phyloP scores from a whole-genome alignment of 2,888 invertebrate genomes.

The Lepetodrilus schrolli region DNA sequence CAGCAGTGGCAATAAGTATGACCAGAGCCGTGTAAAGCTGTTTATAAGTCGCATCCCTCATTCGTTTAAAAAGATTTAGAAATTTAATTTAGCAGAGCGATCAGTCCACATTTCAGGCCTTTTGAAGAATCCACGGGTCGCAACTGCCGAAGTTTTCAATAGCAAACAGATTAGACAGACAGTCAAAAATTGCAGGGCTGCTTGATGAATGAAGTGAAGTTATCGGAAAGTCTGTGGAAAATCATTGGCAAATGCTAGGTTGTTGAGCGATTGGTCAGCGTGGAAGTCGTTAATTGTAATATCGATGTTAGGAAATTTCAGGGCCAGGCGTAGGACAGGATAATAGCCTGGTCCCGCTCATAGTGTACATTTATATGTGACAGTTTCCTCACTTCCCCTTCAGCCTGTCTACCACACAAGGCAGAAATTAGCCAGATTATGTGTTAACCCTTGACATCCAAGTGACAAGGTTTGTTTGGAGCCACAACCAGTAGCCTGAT shows the following conservation, averaged over 20 bases:
- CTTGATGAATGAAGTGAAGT: constrained; percentile 25
- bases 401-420: not conserved
- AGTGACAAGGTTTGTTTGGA: constrained; percentile 27
- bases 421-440: constrained; percentile 40
- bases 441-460: constrained; percentile 38
- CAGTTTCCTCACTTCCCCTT: constrained; percentile 12
- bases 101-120: constrained; percentile 22
- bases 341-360: not conserved
- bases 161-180: constrained; percentile 12
- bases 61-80: constrained; percentile 23
- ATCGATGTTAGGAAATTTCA: constrained; percentile 13
- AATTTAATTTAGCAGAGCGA: constrained; percentile 23
- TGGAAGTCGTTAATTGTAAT: not conserved
- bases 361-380: constrained; percentile 29
- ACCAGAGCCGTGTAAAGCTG: constrained; percentile 15
- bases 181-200: constrained; percentile 18
- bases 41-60: constrained; percentile 20
- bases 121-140: constrained; percentile 16
- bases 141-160: constrained; percentile 22
- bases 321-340: not conserved
- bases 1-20: constrained; percentile 23
- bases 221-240: not conserved
- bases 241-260: constrained; percentile 6
- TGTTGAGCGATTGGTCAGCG: not conserved
- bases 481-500: constrained; percentile 31